Evolutionary conservation across 2,888 invertebrate species (phyloP).

Genomic region (Drosophila ustulata): DNA sequence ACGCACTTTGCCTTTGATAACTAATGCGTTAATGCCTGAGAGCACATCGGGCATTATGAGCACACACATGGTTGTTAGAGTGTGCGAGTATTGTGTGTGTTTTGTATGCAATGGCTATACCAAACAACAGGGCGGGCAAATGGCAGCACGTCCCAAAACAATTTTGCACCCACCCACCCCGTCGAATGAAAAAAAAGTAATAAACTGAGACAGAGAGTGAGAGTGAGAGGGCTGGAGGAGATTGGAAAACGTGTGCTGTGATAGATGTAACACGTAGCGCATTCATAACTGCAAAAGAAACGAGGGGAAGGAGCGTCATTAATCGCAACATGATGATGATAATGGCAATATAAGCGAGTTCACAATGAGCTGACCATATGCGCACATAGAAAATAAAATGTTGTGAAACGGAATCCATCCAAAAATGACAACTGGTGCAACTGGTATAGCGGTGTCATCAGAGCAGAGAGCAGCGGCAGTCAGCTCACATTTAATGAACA

Average conservation of each 20-base stretch:
- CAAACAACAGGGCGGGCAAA: conserved; percentile 36
- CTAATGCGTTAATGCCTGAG: conserved; percentile 42
- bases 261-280: conserved; percentile 66
- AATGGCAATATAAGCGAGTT: conserved; percentile 73
- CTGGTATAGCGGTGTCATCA: conserved; percentile 23
- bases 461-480: conserved; percentile 21
- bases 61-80: not conserved
- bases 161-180: conserved; percentile 50
- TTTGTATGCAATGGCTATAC: conserved; percentile 9
- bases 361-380: conserved; percentile 75
- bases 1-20: conserved; percentile 30
- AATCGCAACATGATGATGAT: conserved; percentile 72
- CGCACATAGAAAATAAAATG: conserved; percentile 71
- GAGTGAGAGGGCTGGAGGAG: conserved; percentile 1
- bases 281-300: conserved; percentile 28
- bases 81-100: conserved; percentile 2
- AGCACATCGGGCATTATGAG: conserved; percentile 32
- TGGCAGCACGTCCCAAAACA: conserved; percentile 56
- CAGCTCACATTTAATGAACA: conserved; percentile 73
- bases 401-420: conserved; percentile 33
- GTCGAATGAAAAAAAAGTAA: not conserved
- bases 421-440: conserved; percentile 17
- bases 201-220: not conserved
- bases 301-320: conserved; percentile 35
- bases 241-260: conserved; percentile 47